phyloP scores from a whole-genome alignment of 2,797 vertebrate genomes.

The Prunella strophiata region DNA sequence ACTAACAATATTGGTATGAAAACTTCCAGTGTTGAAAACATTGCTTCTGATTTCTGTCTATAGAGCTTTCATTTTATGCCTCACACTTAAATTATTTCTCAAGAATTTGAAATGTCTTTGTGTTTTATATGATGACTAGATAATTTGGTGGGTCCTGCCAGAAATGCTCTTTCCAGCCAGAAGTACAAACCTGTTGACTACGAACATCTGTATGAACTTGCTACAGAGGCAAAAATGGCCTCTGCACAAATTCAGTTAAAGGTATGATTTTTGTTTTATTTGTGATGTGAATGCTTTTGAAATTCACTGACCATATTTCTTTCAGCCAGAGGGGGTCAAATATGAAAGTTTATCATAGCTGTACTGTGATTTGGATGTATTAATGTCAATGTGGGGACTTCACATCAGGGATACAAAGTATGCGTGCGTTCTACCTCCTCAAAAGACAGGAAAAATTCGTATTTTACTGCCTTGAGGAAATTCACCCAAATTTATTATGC shows the following conservation, averaged over 20 bases:
- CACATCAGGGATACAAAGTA: background rate
- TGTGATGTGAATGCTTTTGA: background rate
- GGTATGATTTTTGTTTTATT: conserved; percentile 75
- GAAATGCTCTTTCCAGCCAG: conserved; percentile 77
- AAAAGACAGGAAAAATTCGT: background rate
- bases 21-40: background rate
- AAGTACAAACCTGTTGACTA: conserved; percentile 87
- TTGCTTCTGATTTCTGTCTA: background rate
- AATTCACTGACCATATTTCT: background rate
- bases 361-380: background rate
- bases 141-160: conserved; percentile 73
- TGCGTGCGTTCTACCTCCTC: background rate
- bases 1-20: background rate
- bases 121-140: conserved; percentile 76
- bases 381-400: background rate
- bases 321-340: background rate
- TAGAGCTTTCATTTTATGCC: background rate
- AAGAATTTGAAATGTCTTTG: conserved; percentile 2
- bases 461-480: background rate
- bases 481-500: background rate
- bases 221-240: conserved; percentile 81
- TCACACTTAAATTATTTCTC: background rate
- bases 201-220: conserved; percentile 79
- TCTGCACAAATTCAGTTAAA: conserved; percentile 83
- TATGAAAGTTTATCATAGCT: background rate